A percentile compares a stretch with the other conserved stretches of the same genome.
These are phyloP conservation scores for Drosophila seclusa DNA, from an alignment of 2,888 invertebrate species.

Conservation along the genomic window DNA sequence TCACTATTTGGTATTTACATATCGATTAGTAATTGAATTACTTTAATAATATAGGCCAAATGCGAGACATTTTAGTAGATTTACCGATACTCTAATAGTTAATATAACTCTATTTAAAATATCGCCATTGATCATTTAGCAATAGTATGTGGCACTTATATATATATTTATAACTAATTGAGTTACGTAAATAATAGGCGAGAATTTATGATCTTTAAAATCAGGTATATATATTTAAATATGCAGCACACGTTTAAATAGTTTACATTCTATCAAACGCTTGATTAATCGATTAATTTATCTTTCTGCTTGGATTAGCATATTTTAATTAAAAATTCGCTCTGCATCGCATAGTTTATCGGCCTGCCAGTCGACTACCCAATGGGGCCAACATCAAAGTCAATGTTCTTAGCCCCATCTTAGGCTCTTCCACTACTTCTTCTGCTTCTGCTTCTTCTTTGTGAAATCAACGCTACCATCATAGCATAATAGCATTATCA, in stretches of 20 bases:
- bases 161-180: conserved; percentile 1
- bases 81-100: not conserved
- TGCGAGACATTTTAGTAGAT: not conserved
- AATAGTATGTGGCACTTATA: not conserved
- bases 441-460: conserved; percentile 14
- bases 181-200: conserved; percentile 3
- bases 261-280: conserved; percentile 39
- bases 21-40: not conserved
- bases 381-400: conserved; percentile 46
- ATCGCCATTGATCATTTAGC: not conserved
- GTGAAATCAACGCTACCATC: conserved; percentile 70
- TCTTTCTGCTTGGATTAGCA: conserved; percentile 53
- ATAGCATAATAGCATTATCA: conserved; percentile 75
- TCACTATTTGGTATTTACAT: not conserved
- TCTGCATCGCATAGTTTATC: conserved; percentile 14
- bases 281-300: conserved; percentile 53
- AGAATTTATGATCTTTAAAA: conserved; percentile 32
- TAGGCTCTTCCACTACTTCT: conserved; percentile 3
- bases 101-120: not conserved
- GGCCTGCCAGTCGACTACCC: conserved; percentile 13
- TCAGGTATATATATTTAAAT: not conserved
- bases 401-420: conserved; percentile 51
- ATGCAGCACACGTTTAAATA: conserved; percentile 10
- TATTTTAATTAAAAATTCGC: conserved; percentile 57
- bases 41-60: not conserved